Conservation (phyloP, 2,888 invertebrate genomes). For the Xestia sexstrigata region DNA sequence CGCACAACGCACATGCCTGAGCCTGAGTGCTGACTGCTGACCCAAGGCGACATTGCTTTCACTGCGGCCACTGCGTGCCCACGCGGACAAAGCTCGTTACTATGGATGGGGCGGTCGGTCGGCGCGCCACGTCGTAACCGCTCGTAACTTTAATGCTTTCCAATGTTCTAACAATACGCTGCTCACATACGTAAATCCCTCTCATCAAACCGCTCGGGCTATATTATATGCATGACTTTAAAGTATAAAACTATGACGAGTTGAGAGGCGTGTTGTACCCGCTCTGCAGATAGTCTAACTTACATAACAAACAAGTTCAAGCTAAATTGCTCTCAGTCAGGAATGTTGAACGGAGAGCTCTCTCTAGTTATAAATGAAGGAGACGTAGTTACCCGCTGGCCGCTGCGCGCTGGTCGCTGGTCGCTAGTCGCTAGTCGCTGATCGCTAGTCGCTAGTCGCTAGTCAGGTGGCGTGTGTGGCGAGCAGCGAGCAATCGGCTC, state of each 20-base stretch:
- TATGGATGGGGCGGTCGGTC: conserved; percentile 32
- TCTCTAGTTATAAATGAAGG: not conserved
- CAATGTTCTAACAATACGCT: conserved; percentile 49
- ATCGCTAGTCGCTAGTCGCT: no score
- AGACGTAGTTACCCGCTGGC: not conserved
- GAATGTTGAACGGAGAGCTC: conserved; percentile 12
- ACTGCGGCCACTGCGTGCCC: conserved; percentile 40
- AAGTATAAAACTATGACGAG: not conserved
- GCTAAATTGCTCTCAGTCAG: not conserved
- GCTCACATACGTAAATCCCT: conserved; percentile 11
- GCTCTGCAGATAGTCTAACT: not conserved
- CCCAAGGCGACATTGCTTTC: conserved; percentile 60
- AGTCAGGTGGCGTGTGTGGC: conserved; percentile 10
- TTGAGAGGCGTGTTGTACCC: not conserved
- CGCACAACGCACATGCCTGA: conserved; percentile 3
- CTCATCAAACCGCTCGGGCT: not conserved
- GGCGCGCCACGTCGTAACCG: conserved; percentile 43
- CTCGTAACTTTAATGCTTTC: conserved; percentile 61
- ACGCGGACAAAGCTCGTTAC: conserved; percentile 38
- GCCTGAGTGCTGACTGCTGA: no score
- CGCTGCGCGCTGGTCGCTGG: no score
- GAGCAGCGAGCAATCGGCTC: not conserved
- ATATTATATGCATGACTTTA: not conserved
- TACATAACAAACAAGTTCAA: conserved; percentile 24
- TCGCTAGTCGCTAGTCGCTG: no score